These are phyloP conservation scores for Grammomys surdaster DNA, from an alignment of 2,113 vertebrate species.

Conservation along the genomic window DNA sequence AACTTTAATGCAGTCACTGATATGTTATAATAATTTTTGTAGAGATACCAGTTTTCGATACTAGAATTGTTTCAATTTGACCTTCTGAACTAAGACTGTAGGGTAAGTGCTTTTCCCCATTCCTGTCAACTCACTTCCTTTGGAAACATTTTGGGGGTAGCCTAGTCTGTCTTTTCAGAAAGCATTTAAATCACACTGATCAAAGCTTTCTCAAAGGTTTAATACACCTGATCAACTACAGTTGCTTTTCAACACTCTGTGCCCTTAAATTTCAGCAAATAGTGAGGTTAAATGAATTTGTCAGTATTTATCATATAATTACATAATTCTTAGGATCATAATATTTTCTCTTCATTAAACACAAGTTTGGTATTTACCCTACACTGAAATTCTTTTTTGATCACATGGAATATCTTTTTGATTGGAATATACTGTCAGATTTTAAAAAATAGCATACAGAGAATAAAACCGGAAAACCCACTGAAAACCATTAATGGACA, in stretches of 20 bases:
- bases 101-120: not conserved
- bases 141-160: not conserved
- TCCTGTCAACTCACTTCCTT: not conserved
- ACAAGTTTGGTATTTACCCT: not conserved
- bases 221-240: not conserved
- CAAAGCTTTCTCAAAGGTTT: not conserved
- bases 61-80: not conserved
- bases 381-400: not conserved
- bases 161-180: not conserved
- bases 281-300: not conserved
- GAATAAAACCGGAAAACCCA: no score
- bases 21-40: not conserved
- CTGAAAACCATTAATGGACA: no score
- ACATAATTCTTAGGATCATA: not conserved
- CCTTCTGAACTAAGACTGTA: not conserved
- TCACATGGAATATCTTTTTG: no score
- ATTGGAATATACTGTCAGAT: not conserved
- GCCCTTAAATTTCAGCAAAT: not conserved
- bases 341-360: slow-evolving; percentile 8
- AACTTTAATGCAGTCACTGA: not conserved
- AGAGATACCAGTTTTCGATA: not conserved
- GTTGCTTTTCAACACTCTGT: not conserved
- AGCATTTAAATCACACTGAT: not conserved
- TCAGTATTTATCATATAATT: not conserved
- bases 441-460: no score